These are phyloP conservation scores for Nannoperca australis DNA, from an alignment of 2,797 vertebrate species.

Conservation along the genomic window DNA sequence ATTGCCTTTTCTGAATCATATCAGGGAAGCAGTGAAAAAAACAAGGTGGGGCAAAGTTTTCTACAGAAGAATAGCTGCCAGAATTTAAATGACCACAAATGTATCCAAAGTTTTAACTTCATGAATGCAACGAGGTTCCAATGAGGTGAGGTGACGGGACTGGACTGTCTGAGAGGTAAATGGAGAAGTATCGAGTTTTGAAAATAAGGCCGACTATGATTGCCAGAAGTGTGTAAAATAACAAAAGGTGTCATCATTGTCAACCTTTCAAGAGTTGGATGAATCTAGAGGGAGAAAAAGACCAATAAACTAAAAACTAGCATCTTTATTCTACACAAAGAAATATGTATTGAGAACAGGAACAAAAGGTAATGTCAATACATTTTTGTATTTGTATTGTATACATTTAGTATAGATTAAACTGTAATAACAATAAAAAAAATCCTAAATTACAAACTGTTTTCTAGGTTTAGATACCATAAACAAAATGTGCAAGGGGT, in stretches of 20 bases:
- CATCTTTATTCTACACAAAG: slow-evolving; percentile 1
- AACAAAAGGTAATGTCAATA: slow-evolving; percentile 19
- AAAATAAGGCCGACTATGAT: slow-evolving; percentile 6
- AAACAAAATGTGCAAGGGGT: slow-evolving; percentile 4
- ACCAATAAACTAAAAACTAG: neutral
- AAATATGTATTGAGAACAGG: slow-evolving; percentile 20
- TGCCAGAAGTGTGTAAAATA: slow-evolving; percentile 19
- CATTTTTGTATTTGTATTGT: slow-evolving; percentile 19
- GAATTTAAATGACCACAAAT: slow-evolving; percentile 52
- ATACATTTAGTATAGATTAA: neutral
- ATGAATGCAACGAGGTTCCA: slow-evolving; percentile 22
- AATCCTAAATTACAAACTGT: slow-evolving; percentile 56
- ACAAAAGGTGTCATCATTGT: slow-evolving; percentile 19
- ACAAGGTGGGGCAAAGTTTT: slow-evolving; percentile 12
- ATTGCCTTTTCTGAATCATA: slow-evolving; percentile 48
- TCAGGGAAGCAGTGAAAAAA: slow-evolving; percentile 17
- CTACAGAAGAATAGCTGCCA: slow-evolving; percentile 29
- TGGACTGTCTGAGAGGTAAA: slow-evolving; percentile 8
- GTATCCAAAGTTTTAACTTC: slow-evolving; percentile 26
- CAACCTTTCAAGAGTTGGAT: slow-evolving; percentile 14
- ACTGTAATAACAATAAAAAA: slow-evolving; percentile 54
- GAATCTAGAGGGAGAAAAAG: slow-evolving; percentile 11
- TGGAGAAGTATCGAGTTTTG: slow-evolving; percentile 25
- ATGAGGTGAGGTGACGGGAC: slow-evolving; percentile 36
- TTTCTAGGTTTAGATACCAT: slow-evolving; percentile 19